Base-by-base conservation (phyloP, 2,888 invertebrate species). In the Xanthia togata region DNA sequence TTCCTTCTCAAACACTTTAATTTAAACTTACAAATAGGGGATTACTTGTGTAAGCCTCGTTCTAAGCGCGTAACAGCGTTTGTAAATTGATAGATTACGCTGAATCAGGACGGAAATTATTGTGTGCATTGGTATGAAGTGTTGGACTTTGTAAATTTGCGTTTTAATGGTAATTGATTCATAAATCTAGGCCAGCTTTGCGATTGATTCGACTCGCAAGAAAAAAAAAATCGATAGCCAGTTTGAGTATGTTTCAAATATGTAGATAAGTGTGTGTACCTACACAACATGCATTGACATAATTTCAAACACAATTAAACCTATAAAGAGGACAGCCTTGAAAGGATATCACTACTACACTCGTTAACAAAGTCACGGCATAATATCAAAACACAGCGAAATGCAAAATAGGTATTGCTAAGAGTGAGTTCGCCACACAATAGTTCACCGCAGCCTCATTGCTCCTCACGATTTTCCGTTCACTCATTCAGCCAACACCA, bases 1-100 rank as follows among this genome's bases (percentile, higher is more conserved):
- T 84, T 84, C 81, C 84, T 76, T 81, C 71, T 60, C 78, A 76
- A 86, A 85, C 76, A 79, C 82, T 85, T 84, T 76, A 82, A 84
- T 85, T 87, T 84, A 82, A 84, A 83, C 72, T 79, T 80, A 73
- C 78, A 73, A 84, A 77, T 73, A 76, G 68, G 72, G 65, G 76
- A 82, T 84, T 86, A 86, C 78, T 79, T 59, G 68, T 64, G 74
- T 85, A 86, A 85, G 82, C 80, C 53, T 64, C 71, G 65, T 71
- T 75, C 53, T 72, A 70, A 79, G 57, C 64, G 47, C 31, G 69
- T 65, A 50, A 81, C 47, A 63, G 50, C 71, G 63, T 74, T 78
- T 70, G 76, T 81, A 78, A 85, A 86, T 81, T 82, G 68, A 82
- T 79, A 80, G 82, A 86, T 87, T 84, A 82, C 35, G 26, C 59